Evolutionary conservation across 2,797 vertebrate species (phyloP).

Genomic region (Kryptolebias ocellatus): DNA sequence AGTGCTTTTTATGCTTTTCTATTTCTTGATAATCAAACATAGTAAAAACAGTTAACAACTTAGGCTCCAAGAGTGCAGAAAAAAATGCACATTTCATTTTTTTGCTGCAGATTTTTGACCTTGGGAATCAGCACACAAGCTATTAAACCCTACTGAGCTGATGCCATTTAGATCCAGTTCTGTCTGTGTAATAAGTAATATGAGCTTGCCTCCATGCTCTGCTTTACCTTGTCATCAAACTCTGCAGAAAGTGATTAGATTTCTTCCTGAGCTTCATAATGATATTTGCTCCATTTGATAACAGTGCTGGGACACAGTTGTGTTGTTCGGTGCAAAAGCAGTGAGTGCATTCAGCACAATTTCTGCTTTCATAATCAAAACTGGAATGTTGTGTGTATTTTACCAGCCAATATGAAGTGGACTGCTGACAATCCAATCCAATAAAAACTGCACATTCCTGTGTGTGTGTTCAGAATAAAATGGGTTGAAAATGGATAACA

Average conservation of each 20-base stretch:
- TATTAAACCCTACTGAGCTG: slow-evolving; percentile 50
- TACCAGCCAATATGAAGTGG: slow-evolving; percentile 38
- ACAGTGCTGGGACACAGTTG: slow-evolving; percentile 66
- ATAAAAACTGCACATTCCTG: slow-evolving; percentile 10
- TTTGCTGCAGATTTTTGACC: slow-evolving; percentile 35
- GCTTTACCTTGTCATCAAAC: slow-evolving; percentile 76
- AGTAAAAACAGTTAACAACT: background rate
- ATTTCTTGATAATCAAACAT: background rate
- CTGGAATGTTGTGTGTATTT: slow-evolving; percentile 61
- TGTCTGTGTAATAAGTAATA: slow-evolving; percentile 57
- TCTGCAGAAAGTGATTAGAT: slow-evolving; percentile 76
- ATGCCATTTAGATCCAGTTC: slow-evolving; percentile 49
- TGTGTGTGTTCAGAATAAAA: slow-evolving; percentile 12
- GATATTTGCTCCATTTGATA: slow-evolving; percentile 78
- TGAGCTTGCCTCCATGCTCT: slow-evolving; percentile 67
- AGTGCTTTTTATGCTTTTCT: background rate
- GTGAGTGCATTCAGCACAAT: slow-evolving; percentile 79
- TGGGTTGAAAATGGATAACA: background rate
- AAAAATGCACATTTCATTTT: background rate
- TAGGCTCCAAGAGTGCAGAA: background rate
- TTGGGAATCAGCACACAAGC: slow-evolving; percentile 41
- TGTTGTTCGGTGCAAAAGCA: slow-evolving; percentile 49
- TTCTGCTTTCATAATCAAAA: slow-evolving; percentile 79
- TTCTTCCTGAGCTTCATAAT: slow-evolving; percentile 73
- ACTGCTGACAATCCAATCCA: slow-evolving; percentile 45